A percentile compares a stretch with the other conserved stretches of the same genome.
These are phyloP conservation scores for Antheraea yamamai DNA, from an alignment of 2,888 invertebrate genomes.

Conservation along the genomic window DNA sequence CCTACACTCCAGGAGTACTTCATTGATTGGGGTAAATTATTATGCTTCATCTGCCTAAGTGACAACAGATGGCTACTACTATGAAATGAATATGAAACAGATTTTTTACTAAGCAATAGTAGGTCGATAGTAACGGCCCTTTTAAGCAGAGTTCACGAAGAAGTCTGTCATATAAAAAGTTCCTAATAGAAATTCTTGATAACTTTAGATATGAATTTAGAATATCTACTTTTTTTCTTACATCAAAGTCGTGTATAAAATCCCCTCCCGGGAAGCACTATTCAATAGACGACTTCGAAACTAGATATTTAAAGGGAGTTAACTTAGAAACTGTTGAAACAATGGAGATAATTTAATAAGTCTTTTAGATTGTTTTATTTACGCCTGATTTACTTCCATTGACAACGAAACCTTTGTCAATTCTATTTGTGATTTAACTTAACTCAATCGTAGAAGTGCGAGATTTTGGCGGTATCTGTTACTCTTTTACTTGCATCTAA, in stretches of 20 bases:
- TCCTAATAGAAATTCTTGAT: neutral
- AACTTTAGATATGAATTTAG: constrained; percentile 2
- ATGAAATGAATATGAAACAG: too few species aligned
- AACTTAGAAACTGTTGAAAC: constrained; percentile 35
- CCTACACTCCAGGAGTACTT: too few species aligned
- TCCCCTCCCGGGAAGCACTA: constrained; percentile 37
- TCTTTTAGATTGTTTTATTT: constrained; percentile 11
- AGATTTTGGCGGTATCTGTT: too few species aligned
- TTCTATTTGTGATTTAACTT: neutral
- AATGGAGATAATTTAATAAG: constrained; percentile 6
- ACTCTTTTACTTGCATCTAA: too few species aligned
- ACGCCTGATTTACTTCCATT: neutral
- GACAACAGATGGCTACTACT: too few species aligned
- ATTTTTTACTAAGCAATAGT: too few species aligned
- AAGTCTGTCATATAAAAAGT: too few species aligned
- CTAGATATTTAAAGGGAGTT: constrained; percentile 38
- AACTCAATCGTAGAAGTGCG: too few species aligned
- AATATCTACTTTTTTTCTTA: neutral
- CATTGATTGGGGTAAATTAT: too few species aligned
- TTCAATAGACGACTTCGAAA: constrained; percentile 45
- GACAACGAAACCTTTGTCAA: neutral
- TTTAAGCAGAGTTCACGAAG: too few species aligned
- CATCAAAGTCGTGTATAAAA: constrained; percentile 26
- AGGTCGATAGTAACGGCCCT: too few species aligned
- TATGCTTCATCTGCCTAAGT: too few species aligned